Evolutionary conservation across 2,113 vertebrate species (phyloP).

Genomic region (Tichodroma muraria): DNA sequence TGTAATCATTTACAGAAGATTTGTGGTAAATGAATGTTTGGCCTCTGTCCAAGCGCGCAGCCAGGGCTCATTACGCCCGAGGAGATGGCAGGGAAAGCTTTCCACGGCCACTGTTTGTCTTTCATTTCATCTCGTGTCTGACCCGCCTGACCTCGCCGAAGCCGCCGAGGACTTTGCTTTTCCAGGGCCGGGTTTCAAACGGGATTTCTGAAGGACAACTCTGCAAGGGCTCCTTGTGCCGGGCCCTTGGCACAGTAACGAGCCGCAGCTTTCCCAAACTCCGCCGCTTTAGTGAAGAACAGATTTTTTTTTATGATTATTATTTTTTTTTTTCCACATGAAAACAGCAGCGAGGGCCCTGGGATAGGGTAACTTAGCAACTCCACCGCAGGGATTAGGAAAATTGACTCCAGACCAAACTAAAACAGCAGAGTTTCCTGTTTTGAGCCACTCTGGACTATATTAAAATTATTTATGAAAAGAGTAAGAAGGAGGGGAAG

Average conservation of each 20-base stretch:
- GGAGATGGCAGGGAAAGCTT: slow-evolving; percentile 57
- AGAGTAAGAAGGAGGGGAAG: background rate
- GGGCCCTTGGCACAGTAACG: background rate
- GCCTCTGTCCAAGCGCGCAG: slow-evolving; percentile 47
- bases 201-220: background rate
- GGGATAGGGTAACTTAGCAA: slow-evolving; percentile 59
- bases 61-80: slow-evolving; percentile 59
- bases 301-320: background rate
- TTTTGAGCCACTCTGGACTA: slow-evolving; percentile 54
- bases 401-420: slow-evolving; percentile 62
- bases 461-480: slow-evolving; percentile 63
- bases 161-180: background rate
- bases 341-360: slow-evolving; percentile 22
- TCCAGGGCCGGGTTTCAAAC: background rate
- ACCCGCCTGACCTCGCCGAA: background rate
- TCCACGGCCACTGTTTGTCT: slow-evolving; percentile 61
- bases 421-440: slow-evolving; percentile 59
- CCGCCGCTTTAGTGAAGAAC: background rate
- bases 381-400: slow-evolving; percentile 53
- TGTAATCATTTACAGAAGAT: slow-evolving; percentile 67
- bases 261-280: background rate
- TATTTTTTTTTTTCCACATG: slow-evolving; percentile 14
- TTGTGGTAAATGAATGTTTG: slow-evolving; percentile 55
- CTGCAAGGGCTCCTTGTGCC: background rate
- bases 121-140: slow-evolving; percentile 53